Conservation (phyloP, 30 jellyfish, hydroid and myxozoan species). For the Rhopilema esculentum region DNA sequence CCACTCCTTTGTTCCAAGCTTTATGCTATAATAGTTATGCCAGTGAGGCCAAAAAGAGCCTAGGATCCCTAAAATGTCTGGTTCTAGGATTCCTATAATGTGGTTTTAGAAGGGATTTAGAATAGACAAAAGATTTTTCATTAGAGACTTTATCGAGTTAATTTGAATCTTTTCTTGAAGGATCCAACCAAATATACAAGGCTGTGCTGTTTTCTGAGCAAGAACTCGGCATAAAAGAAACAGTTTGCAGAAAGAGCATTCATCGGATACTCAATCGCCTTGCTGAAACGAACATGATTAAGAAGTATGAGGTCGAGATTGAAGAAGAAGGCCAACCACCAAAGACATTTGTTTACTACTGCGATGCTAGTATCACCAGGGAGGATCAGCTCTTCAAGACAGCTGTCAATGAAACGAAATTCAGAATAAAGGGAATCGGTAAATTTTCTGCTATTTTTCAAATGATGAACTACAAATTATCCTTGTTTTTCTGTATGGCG, state of each 20-base stretch:
- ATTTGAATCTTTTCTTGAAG: constrained; percentile 15
- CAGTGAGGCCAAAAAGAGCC: no score
- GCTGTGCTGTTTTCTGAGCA: constrained; percentile 24
- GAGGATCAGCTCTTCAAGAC: constrained; percentile 40
- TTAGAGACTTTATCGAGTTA: no score
- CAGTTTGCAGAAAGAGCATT: constrained; percentile 58
- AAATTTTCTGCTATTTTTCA: not conserved
- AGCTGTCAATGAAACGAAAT: constrained; percentile 53
- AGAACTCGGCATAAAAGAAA: constrained; percentile 36
- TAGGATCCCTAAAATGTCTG: no score
- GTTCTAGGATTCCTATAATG: no score
- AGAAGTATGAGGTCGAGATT: constrained; percentile 43
- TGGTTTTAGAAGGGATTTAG: no score
- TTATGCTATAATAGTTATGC: no score
- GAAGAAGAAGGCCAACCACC: constrained; percentile 16
- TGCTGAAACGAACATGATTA: constrained; percentile 17
- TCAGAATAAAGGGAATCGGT: constrained; percentile 54
- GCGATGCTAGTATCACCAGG: constrained; percentile 48
- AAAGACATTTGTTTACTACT: constrained; percentile 7
- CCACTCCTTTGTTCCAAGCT: no score
- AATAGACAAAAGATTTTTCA: no score
- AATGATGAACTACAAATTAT: not conserved
- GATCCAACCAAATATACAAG: constrained; percentile 35
- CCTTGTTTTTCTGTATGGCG: not conserved
- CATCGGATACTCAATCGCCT: constrained; percentile 12